Evolutionary conservation across 2,113 vertebrate genomes (phyloP).

Genomic region (Dissostichus mawsoni): DNA sequence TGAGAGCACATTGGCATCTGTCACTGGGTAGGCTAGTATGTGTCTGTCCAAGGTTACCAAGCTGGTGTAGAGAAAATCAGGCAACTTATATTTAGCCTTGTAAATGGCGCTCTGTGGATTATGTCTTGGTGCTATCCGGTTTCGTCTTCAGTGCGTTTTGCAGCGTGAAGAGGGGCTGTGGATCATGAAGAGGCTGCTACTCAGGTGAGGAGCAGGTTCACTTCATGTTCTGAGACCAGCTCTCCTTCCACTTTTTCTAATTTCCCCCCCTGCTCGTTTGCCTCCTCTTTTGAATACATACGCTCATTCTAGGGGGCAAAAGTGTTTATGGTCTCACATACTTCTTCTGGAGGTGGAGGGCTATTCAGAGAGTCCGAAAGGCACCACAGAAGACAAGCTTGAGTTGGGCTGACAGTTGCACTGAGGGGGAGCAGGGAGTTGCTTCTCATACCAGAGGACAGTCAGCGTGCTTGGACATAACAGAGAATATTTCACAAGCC

Average conservation of each 20-base stretch:
- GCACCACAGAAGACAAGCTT: conserved; percentile 44
- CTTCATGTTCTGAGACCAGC: conserved; percentile 40
- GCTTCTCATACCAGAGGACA: conserved; percentile 41
- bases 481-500: conserved; percentile 24
- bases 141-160: conserved; percentile 83
- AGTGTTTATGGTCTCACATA: conserved; percentile 45
- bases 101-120: conserved; percentile 81
- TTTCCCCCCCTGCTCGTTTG: not conserved
- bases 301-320: not conserved
- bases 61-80: conserved; percentile 76
- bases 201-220: conserved; percentile 72
- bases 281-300: not conserved
- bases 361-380: conserved; percentile 56
- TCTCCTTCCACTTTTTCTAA: conserved; percentile 13
- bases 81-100: conserved; percentile 86
- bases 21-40: conserved; percentile 62
- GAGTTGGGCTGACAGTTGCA: conserved; percentile 48
- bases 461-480: conserved; percentile 22
- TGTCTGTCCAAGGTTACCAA: conserved; percentile 78
- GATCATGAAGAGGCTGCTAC: conserved; percentile 52
- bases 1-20: conserved; percentile 63
- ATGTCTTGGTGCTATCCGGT: conserved; percentile 82
- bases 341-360: conserved; percentile 43
- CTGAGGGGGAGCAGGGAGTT: conserved; percentile 22
- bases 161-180: conserved; percentile 56